Evolutionary conservation across 1,140 invertebrate species (phyloP).

Genomic region (Drosophila littoralis): DNA sequence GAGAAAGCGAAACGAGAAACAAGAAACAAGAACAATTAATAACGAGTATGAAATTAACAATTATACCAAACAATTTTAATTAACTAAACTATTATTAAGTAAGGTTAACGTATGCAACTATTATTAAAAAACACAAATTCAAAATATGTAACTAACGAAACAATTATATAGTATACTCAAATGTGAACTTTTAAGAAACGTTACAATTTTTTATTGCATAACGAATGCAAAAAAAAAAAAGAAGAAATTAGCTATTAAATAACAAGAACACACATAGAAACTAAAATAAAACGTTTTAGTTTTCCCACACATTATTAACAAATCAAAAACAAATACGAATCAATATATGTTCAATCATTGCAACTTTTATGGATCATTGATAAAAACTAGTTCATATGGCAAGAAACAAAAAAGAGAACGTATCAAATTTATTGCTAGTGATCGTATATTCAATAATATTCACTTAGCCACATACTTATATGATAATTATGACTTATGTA

Average conservation of each 20-base stretch:
- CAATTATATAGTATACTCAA: slow-evolving; percentile 71
- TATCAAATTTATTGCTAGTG: slow-evolving; percentile 56
- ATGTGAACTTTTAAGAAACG: slow-evolving; percentile 67
- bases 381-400: slow-evolving; percentile 9
- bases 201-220: slow-evolving; percentile 69
- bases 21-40: slow-evolving; percentile 69
- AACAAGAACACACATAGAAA: slow-evolving; percentile 25
- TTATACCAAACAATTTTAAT: slow-evolving; percentile 79
- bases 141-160: slow-evolving; percentile 62
- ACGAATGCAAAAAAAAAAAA: slow-evolving; percentile 43
- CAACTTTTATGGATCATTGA: slow-evolving; percentile 25
- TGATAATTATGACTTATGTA: slow-evolving; percentile 20
- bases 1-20: slow-evolving; percentile 29
- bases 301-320: slow-evolving; percentile 3
- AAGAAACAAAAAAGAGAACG: slow-evolving; percentile 31
- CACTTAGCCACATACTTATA: slow-evolving; percentile 37
- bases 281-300: not conserved
- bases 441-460: slow-evolving; percentile 41
- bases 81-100: slow-evolving; percentile 71
- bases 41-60: slow-evolving; percentile 70
- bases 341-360: slow-evolving; percentile 13
- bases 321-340: slow-evolving; percentile 1
- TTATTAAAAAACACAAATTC: slow-evolving; percentile 59
- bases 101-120: slow-evolving; percentile 71
- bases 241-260: slow-evolving; percentile 42